A percentile compares a stretch with the other conserved stretches of the same genome.
Conservation (phyloP, 2,797 vertebrate genomes). For the Perodicticus potto region DNA sequence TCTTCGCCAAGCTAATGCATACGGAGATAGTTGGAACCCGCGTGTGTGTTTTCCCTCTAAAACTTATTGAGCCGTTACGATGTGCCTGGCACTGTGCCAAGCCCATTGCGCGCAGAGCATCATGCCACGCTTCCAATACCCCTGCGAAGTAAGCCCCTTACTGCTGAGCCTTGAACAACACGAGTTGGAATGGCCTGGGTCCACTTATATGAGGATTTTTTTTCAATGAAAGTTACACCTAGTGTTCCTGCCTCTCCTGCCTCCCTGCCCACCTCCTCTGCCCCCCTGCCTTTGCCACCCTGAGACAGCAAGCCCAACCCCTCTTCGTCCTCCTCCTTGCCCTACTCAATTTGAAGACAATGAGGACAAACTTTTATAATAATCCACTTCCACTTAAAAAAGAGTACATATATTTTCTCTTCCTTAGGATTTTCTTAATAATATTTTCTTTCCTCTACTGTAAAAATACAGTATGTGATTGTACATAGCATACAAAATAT, state of each 20-base stretch:
- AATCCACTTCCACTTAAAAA: neutral
- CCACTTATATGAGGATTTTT: neutral
- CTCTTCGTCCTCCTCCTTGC: neutral
- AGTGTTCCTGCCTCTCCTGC: neutral
- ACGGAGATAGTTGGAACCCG: neutral
- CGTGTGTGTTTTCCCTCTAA: neutral
- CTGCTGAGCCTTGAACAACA: neutral
- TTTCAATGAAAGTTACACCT: neutral
- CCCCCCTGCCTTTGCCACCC: neutral
- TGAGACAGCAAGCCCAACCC: neutral
- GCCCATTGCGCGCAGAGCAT: rapidly evolving
- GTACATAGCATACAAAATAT: neutral
- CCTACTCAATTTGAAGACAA: neutral
- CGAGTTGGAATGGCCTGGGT: neutral
- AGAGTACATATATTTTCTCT: neutral
- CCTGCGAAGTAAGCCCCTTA: neutral
- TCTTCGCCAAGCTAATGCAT: neutral
- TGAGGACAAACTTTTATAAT: neutral
- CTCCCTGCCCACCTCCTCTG: neutral
- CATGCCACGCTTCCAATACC: neutral
- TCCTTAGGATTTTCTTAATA: neutral
- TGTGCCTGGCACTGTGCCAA: neutral
- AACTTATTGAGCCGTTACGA: neutral
- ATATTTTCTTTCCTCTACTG: neutral
- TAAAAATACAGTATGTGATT: neutral